These are phyloP conservation scores for Cephalopachus bancanus DNA, from an alignment of 2,797 vertebrate genomes.

Conservation along the genomic window DNA sequence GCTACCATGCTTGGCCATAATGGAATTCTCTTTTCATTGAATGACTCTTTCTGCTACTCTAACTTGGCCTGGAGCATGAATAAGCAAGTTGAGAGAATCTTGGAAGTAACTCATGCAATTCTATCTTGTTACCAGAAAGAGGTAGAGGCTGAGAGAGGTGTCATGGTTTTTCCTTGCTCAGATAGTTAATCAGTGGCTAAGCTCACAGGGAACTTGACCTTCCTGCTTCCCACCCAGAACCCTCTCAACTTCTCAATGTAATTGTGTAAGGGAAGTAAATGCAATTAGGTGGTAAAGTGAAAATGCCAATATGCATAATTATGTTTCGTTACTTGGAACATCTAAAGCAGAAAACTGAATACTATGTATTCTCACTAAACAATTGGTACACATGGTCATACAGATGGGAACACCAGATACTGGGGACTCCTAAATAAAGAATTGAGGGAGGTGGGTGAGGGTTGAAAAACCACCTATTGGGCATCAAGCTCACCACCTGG, in stretches of 20 bases:
- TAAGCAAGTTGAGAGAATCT: background rate
- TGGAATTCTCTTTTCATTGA: background rate
- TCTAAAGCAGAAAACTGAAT: background rate
- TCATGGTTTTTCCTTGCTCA: rapidly evolving
- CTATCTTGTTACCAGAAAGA: background rate
- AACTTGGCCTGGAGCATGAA: background rate
- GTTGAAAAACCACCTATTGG: no score
- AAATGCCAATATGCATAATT: no score
- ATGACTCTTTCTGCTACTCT: background rate
- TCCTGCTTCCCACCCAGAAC: background rate
- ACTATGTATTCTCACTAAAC: no score
- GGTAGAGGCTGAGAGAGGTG: background rate
- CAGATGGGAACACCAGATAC: no score
- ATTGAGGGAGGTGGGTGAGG: no score
- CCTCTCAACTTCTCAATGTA: background rate
- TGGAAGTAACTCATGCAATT: background rate
- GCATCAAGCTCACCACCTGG: no score
- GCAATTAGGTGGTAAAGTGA: background rate
- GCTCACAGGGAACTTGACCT: background rate
- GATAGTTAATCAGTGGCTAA: background rate
- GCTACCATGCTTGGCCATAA: no score
- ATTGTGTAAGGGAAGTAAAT: background rate
- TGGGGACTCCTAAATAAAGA: no score
- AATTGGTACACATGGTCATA: no score
- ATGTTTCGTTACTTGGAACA: no score